These are phyloP conservation scores for Leptinotarsa tumamoca DNA, from an alignment of 2,888 invertebrate species.

Conservation along the genomic window DNA sequence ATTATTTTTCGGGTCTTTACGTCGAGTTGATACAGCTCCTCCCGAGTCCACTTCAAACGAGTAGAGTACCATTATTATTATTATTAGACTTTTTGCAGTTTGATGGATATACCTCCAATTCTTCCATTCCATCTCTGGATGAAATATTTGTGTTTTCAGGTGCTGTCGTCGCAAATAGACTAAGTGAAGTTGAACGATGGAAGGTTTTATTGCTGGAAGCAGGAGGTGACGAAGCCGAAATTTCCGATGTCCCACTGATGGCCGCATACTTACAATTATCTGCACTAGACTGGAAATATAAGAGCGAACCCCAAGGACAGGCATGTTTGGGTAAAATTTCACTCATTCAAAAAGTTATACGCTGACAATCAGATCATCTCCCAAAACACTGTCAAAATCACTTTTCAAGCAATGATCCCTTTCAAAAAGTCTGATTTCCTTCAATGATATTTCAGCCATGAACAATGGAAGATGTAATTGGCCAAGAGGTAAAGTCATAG, in stretches of 20 bases:
- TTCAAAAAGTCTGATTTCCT: not conserved
- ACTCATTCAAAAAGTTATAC: no score
- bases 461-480: slow-evolving; percentile 87
- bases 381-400: no score
- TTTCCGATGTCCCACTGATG: slow-evolving; percentile 88
- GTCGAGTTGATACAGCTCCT: no score
- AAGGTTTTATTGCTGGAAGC: slow-evolving; percentile 86
- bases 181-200: slow-evolving; percentile 84
- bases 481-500: slow-evolving; percentile 92
- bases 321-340: slow-evolving; percentile 79
- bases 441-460: slow-evolving; percentile 74
- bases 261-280: slow-evolving; percentile 90
- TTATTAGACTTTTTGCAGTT: no score
- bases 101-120: no score
- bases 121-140: not conserved
- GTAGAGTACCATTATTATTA: no score
- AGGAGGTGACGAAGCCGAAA: slow-evolving; percentile 91
- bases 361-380: no score
- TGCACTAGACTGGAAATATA: slow-evolving; percentile 92
- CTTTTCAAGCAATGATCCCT: not conserved
- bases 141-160: slow-evolving; percentile 67
- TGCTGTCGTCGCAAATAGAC: slow-evolving; percentile 85
- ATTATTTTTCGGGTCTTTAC: no score
- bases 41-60: no score
- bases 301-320: slow-evolving; percentile 87